phyloP scores from a whole-genome alignment of 2,113 vertebrate species.

The Dicerorhinus sumatrensis region DNA sequence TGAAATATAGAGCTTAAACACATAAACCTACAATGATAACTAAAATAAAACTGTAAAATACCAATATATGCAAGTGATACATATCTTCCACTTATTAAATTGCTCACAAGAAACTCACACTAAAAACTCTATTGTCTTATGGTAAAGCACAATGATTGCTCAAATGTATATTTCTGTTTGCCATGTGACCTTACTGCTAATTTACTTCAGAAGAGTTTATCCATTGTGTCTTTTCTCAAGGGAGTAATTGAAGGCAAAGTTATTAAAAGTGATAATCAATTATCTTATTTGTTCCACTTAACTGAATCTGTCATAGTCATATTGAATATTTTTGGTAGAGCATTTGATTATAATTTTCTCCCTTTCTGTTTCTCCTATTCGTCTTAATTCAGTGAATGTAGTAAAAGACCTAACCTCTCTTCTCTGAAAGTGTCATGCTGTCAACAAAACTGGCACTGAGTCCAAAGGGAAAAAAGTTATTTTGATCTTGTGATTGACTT shows the following conservation, averaged over 20 bases:
- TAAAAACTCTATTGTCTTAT: not conserved
- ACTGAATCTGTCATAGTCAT: constrained; percentile 54
- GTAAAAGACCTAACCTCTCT: not conserved
- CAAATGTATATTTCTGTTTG: not conserved
- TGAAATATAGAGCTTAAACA: constrained; percentile 37
- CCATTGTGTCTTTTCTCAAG: constrained; percentile 22
- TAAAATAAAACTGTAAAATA: constrained; percentile 58
- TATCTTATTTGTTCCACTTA: constrained; percentile 63
- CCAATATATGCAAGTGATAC: not conserved
- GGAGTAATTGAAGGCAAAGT: constrained; percentile 48
- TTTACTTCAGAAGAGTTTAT: constrained; percentile 39
- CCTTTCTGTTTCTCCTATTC: constrained; percentile 29
- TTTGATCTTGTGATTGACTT: constrained; percentile 60
- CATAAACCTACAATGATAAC: constrained; percentile 43
- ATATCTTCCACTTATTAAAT: constrained; percentile 47
- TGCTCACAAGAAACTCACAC: not conserved
- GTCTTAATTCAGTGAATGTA: constrained; percentile 17
- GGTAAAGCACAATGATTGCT: not conserved
- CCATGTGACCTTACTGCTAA: not conserved
- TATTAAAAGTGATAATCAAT: constrained; percentile 69
- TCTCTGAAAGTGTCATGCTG: not conserved
- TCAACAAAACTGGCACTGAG: constrained; percentile 47
- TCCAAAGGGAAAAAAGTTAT: not conserved
- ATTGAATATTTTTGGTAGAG: constrained; percentile 49
- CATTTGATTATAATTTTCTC: constrained; percentile 44